phyloP scores from a whole-genome alignment of 1,140 invertebrate genomes.

The Aporrectodea caliginosa region DNA sequence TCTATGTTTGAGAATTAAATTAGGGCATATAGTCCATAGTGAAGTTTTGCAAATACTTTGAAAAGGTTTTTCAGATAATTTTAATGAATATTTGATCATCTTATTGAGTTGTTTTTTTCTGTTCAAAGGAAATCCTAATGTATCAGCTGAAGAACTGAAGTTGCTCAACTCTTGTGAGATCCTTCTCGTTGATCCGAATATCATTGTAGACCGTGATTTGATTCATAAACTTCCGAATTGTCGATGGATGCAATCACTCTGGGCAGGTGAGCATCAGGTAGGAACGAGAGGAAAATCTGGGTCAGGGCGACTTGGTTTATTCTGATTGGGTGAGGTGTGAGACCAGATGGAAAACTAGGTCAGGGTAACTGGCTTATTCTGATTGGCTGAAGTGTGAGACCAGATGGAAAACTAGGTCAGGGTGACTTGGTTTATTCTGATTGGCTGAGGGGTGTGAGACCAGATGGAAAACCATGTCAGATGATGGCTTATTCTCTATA shows the following conservation, averaged over 20 bases:
- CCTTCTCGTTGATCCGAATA: neutral
- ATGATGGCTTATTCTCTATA: too few species aligned
- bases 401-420: neutral
- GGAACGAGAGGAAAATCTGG: neutral
- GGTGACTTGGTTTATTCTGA: neutral
- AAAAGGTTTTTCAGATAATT: neutral
- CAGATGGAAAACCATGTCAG: neutral
- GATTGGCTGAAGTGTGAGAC: neutral
- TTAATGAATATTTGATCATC: neutral
- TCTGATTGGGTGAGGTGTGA: neutral
- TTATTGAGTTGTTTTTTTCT: neutral
- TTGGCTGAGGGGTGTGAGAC: neutral
- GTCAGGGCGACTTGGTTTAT: neutral
- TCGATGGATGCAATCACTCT: neutral
- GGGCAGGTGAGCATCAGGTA: neutral
- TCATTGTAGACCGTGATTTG: neutral
- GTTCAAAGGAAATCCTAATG: neutral
- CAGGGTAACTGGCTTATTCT: neutral
- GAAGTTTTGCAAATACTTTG: neutral
- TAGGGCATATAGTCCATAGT: neutral
- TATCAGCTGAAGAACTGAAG: neutral
- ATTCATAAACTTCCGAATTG: neutral
- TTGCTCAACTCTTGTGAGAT: neutral
- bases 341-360: neutral
- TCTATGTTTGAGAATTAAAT: too few species aligned